Evolutionary conservation across 2,888 invertebrate genomes (phyloP).

Genomic region (Phrixothrix hirtus): DNA sequence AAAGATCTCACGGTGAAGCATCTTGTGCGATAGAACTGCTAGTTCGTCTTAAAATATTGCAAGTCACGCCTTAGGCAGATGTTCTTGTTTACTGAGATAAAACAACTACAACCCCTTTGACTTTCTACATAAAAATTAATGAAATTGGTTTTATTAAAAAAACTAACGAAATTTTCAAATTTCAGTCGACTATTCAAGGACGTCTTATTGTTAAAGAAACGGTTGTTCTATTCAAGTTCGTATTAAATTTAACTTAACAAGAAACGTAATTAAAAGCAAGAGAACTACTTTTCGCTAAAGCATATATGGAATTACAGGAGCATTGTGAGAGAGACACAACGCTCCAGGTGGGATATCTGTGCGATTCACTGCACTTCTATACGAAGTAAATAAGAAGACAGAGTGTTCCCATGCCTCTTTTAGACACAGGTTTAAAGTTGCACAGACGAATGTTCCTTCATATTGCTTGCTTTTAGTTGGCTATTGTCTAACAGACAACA

Average conservation of each 20-base stretch:
- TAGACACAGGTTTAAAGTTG: slow-evolving; percentile 36
- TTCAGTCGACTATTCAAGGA: no score
- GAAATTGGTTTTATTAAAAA: slow-evolving; percentile 13
- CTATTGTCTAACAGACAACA: slow-evolving; percentile 7
- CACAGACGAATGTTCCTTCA: slow-evolving; percentile 20
- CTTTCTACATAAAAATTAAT: slow-evolving; percentile 14
- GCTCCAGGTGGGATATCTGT: slow-evolving; percentile 41
- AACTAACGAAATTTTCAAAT: no score
- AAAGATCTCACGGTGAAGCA: slow-evolving; percentile 19
- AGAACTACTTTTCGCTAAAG: slow-evolving; percentile 9
- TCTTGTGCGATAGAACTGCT: slow-evolving; percentile 21
- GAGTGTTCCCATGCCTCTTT: slow-evolving; percentile 36
- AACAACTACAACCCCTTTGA: slow-evolving; percentile 42
- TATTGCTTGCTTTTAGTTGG: slow-evolving; percentile 1
- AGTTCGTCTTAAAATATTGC: slow-evolving; percentile 40
- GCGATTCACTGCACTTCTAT: slow-evolving; percentile 39
- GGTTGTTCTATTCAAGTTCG: no score
- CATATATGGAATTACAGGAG: slow-evolving; percentile 43
- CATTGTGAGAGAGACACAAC: slow-evolving; percentile 42
- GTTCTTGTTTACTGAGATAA: slow-evolving; percentile 47
- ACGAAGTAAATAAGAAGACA: slow-evolving; percentile 34
- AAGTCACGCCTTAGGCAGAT: slow-evolving; percentile 53
- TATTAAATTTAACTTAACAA: neutral
- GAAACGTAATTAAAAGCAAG: slow-evolving; percentile 11
- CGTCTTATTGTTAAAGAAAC: no score